Percentiles rank a stretch among this genome's conserved stretches.
These are phyloP conservation scores for Sebastes trivittatus DNA, from an alignment of 2,797 vertebrate genomes.

Conservation along the genomic window DNA sequence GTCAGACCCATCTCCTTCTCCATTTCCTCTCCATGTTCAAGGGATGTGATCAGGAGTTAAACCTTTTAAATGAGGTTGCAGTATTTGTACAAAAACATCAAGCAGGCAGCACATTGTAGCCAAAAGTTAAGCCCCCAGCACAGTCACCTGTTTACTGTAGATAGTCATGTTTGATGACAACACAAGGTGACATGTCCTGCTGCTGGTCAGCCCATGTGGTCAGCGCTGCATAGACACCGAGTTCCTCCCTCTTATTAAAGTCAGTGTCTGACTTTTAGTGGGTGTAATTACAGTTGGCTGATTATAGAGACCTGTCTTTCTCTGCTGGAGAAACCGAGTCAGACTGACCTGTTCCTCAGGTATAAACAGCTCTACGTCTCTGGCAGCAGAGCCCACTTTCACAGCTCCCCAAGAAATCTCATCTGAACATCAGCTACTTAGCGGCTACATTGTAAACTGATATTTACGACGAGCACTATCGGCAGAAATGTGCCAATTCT, in stretches of 20 bases:
- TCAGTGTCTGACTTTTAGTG: conserved; percentile 44
- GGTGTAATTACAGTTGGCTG: conserved; percentile 61
- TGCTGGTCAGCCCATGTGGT: conserved; percentile 51
- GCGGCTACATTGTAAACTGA: background rate
- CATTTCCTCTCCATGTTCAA: background rate
- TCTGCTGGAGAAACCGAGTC: conserved; percentile 18
- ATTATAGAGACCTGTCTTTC: conserved; percentile 53
- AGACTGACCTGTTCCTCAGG: conserved; percentile 14
- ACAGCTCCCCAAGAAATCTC: background rate
- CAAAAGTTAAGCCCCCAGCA: background rate
- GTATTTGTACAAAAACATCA: background rate
- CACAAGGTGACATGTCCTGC: conserved; percentile 31
- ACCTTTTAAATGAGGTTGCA: background rate
- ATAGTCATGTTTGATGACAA: conserved; percentile 44
- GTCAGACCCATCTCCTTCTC: background rate
- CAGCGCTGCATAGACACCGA: conserved; percentile 32
- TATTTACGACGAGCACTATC: conserved; percentile 7
- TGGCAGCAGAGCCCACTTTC: background rate
- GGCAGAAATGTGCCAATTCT: conserved; percentile 7
- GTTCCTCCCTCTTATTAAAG: conserved; percentile 67
- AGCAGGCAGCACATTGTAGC: background rate
- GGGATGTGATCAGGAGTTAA: background rate
- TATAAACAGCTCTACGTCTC: conserved; percentile 17
- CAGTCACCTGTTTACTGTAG: conserved; percentile 34
- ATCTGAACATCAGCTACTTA: background rate